Evolutionary conservation across 2,797 vertebrate species (phyloP).

Genomic region (Falco peregrinus): DNA sequence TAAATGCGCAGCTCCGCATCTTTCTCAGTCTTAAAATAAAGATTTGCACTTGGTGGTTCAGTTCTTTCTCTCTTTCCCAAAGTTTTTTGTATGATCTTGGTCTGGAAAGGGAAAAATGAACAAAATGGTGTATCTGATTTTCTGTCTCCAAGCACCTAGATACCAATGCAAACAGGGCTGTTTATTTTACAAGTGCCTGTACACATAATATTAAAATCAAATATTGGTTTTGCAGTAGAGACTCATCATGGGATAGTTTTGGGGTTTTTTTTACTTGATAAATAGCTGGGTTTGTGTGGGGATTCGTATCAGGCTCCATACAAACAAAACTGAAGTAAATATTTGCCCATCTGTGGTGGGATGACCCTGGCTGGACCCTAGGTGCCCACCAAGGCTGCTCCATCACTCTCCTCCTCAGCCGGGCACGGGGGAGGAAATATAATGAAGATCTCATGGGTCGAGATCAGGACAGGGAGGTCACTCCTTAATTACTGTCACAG

Average conservation of each 20-base stretch:
- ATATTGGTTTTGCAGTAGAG: conserved; percentile 43
- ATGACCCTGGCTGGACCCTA: neutral
- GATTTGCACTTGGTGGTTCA: neutral
- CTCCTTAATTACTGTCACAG: fast-evolving
- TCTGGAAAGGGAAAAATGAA: neutral
- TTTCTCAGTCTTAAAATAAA: neutral
- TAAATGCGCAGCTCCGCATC: neutral
- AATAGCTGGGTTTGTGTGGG: neutral
- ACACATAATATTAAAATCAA: conserved; percentile 43
- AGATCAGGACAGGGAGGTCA: neutral
- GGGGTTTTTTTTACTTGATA: neutral
- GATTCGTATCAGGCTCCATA: neutral
- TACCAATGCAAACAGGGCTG: neutral
- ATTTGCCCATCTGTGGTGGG: neutral
- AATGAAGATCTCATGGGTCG: no score
- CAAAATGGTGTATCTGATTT: neutral
- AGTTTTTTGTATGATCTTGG: neutral
- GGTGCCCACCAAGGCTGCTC: neutral
- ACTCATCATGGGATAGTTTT: neutral
- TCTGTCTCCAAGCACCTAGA: neutral
- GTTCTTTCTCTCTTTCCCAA: neutral
- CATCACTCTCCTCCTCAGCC: neutral
- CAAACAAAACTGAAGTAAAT: neutral
- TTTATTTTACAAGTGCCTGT: conserved; percentile 9
- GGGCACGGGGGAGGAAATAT: neutral